phyloP scores from a whole-genome alignment of 2,797 vertebrate genomes.

The Enteromius anoplus region DNA sequence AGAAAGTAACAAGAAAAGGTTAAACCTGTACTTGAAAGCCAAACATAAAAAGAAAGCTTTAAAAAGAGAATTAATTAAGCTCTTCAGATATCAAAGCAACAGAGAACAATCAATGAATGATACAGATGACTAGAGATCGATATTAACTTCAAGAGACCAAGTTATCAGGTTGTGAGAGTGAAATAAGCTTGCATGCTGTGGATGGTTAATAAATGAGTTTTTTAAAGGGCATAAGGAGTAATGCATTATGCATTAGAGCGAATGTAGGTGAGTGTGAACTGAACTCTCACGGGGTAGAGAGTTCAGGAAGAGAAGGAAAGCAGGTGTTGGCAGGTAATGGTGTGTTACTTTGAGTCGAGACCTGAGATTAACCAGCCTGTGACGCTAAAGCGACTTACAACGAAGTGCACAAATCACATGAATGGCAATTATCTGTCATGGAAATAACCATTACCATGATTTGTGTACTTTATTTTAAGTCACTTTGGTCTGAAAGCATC shows the following conservation, averaged over 20 bases:
- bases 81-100: neutral
- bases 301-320: slow-evolving; percentile 28
- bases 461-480: slow-evolving; percentile 36
- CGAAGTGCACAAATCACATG: slow-evolving; percentile 36
- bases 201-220: slow-evolving; percentile 4
- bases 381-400: slow-evolving; percentile 32
- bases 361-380: slow-evolving; percentile 37
- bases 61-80: neutral
- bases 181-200: neutral
- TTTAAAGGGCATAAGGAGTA: neutral
- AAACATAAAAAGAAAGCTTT: neutral
- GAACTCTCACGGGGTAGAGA: slow-evolving; percentile 12
- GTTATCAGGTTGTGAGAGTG: neutral
- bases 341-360: slow-evolving; percentile 37
- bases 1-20: neutral
- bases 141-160: neutral
- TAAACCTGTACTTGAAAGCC: neutral
- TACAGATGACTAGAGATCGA: neutral
- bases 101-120: neutral
- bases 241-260: slow-evolving; percentile 32
- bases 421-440: slow-evolving; percentile 38
- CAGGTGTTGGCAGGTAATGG: slow-evolving; percentile 51
- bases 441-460: slow-evolving; percentile 44
- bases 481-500: slow-evolving; percentile 25
- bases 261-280: slow-evolving; percentile 13